These are phyloP conservation scores for Ephialtes manifestator DNA, from an alignment of 2,888 invertebrate species.

Conservation along the genomic window DNA sequence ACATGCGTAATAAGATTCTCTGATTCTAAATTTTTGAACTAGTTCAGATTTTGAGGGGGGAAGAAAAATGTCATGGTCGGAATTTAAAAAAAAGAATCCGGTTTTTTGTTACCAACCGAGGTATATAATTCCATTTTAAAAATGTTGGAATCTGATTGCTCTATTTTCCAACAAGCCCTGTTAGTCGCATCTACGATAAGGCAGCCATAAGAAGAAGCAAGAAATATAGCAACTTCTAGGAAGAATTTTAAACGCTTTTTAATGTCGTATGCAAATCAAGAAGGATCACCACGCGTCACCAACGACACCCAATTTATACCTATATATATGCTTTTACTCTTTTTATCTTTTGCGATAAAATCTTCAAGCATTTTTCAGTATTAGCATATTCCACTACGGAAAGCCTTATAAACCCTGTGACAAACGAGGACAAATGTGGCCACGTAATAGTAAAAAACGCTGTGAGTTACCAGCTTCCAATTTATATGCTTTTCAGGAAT, in stretches of 20 bases:
- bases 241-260: conserved; percentile 37
- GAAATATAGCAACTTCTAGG: conserved; percentile 8
- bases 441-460: no score
- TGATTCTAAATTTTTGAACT: background rate
- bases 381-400: background rate
- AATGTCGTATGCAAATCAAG: conserved; percentile 38
- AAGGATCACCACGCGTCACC: conserved; percentile 14
- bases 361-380: background rate
- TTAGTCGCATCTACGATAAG: conserved; percentile 15
- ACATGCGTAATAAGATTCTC: background rate
- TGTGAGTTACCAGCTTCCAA: no score
- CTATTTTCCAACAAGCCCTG: background rate
- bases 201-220: background rate
- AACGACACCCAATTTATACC: conserved; percentile 26
- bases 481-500: no score
- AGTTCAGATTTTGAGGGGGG: background rate
- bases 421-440: background rate
- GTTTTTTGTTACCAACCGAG: no score
- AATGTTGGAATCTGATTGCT: background rate
- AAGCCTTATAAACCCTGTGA: background rate
- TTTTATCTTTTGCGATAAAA: background rate
- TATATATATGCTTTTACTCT: background rate
- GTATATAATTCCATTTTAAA: background rate
- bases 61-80: background rate
- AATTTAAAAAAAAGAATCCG: no score